Conservation (phyloP, 2,113 vertebrate genomes). For the Passerina amoena region DNA sequence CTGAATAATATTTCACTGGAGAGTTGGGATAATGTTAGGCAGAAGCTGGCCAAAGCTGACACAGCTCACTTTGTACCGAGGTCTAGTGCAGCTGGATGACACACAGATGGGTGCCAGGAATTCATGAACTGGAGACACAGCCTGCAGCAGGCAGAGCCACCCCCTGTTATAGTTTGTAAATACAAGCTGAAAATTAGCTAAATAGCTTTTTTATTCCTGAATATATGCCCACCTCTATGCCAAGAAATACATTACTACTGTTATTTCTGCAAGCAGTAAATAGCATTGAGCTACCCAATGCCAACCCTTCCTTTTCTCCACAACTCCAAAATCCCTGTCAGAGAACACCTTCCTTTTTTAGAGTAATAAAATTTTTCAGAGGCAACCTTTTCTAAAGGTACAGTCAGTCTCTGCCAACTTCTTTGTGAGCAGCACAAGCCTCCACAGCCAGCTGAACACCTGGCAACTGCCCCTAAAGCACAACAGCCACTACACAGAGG, state of each 20-base stretch:
- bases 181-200: background rate
- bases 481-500: background rate
- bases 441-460: background rate
- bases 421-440: background rate
- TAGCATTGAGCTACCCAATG: fast-evolving
- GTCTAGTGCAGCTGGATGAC: background rate
- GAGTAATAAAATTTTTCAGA: background rate
- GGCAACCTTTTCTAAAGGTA: background rate
- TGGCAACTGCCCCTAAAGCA: background rate
- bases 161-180: background rate
- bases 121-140: background rate
- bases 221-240: background rate
- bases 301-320: background rate
- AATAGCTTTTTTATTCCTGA: background rate
- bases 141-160: background rate
- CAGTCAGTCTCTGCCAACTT: background rate
- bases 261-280: background rate
- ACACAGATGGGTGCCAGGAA: background rate
- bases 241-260: background rate
- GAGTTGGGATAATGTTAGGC: background rate
- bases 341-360: background rate
- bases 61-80: background rate
- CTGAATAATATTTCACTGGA: background rate
- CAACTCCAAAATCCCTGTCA: background rate
- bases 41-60: background rate